Evolutionary conservation across 2,888 invertebrate genomes (phyloP).

Genomic region (Alviniconcha strummeri): DNA sequence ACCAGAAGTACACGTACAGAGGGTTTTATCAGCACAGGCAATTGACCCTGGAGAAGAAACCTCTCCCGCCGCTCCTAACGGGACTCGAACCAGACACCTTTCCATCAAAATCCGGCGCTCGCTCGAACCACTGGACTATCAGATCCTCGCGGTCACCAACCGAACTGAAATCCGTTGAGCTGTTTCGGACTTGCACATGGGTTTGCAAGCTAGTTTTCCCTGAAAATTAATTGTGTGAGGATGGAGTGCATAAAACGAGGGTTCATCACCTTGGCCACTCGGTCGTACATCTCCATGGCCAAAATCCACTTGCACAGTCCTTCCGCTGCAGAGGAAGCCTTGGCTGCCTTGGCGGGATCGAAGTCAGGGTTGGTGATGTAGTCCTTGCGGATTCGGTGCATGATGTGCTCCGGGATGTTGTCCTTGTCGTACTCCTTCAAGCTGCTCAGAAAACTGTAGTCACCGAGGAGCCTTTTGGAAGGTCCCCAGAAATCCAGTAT

Average conservation of each 20-base stretch:
- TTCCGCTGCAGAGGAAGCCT: slow-evolving; percentile 94
- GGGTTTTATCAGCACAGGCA: too few relatives aligned
- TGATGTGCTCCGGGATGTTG: slow-evolving; percentile 82
- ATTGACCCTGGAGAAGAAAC: too few relatives aligned
- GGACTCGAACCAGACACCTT: too few relatives aligned
- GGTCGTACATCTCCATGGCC: slow-evolving; percentile 74
- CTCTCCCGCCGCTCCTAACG: too few relatives aligned
- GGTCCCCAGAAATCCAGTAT: slow-evolving; percentile 90
- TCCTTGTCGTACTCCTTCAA: slow-evolving; percentile 90
- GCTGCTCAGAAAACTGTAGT: slow-evolving; percentile 85
- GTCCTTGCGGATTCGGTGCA: slow-evolving; percentile 85
- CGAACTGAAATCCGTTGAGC: too few relatives aligned
- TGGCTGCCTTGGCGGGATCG: slow-evolving; percentile 72
- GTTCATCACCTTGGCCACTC: slow-evolving; percentile 68
- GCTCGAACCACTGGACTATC: too few relatives aligned
- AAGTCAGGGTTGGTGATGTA: slow-evolving; percentile 80
- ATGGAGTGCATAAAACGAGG: too few relatives aligned
- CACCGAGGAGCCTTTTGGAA: slow-evolving; percentile 86
- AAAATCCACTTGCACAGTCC: slow-evolving; percentile 76
- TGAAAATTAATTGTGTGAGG: too few relatives aligned
- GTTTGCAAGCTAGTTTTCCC: too few relatives aligned
- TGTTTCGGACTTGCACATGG: neutral
- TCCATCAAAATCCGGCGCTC: too few relatives aligned
- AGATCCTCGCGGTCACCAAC: too few relatives aligned
- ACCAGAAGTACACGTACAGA: too few relatives aligned